Evolutionary conservation across 2,113 vertebrate species (phyloP).

Genomic region (Phrynosoma blainvillii): DNA sequence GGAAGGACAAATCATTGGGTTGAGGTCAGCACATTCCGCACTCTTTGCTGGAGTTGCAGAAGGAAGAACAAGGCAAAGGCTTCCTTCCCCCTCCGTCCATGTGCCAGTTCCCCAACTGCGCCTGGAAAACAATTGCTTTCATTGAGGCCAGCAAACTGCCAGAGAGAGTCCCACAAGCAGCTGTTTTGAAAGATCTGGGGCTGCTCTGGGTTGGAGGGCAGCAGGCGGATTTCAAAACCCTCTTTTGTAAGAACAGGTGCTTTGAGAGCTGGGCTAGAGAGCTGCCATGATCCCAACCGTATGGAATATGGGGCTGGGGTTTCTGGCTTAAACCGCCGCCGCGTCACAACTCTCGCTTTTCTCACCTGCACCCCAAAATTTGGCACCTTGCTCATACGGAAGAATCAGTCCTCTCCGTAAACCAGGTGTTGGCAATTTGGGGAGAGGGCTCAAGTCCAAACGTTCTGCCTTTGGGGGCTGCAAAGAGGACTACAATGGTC

Average conservation of each 20-base stretch:
- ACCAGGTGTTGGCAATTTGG: neutral
- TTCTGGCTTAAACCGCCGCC: too few relatives aligned
- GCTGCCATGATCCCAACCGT: neutral
- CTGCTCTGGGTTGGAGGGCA: too few relatives aligned
- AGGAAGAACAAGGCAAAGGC: neutral
- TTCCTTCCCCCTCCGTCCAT: neutral
- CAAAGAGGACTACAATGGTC: too few relatives aligned
- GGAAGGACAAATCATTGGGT: neutral
- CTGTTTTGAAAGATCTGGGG: neutral
- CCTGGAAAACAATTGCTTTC: neutral
- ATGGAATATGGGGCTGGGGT: neutral
- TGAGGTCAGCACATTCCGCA: neutral
- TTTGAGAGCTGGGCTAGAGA: neutral
- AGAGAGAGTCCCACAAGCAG: neutral
- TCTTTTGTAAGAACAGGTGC: conserved; percentile 22
- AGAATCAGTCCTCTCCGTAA: neutral
- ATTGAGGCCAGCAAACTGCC: neutral
- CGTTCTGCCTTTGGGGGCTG: too few relatives aligned
- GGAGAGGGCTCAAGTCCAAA: too few relatives aligned
- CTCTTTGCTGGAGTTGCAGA: neutral
- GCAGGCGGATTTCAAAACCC: neutral
- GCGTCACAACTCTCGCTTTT: too few relatives aligned
- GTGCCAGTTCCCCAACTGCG: neutral
- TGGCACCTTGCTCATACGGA: too few relatives aligned
- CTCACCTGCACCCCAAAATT: too few relatives aligned